These are phyloP conservation scores for Lymantria dispar DNA, from an alignment of 2,888 invertebrate genomes.

Conservation along the genomic window DNA sequence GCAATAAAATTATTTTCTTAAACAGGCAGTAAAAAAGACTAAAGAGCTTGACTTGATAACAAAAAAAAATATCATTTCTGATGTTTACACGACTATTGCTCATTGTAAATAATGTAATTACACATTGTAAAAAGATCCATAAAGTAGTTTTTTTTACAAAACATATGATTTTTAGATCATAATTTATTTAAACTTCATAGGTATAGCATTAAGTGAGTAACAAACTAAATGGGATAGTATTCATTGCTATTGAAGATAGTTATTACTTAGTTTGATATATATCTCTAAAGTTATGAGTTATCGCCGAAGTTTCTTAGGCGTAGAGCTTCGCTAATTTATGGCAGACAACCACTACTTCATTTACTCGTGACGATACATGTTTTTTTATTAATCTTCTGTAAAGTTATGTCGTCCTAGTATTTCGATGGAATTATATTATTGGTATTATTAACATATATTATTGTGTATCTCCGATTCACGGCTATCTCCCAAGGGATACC, in stretches of 20 bases:
- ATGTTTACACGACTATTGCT: too few relatives aligned
- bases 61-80: too few relatives aligned
- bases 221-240: slow-evolving; percentile 2
- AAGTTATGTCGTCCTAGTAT: slow-evolving; percentile 4
- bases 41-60: too few relatives aligned
- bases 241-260: slow-evolving; percentile 9
- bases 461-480: too few relatives aligned
- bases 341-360: slow-evolving; percentile 14
- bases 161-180: background rate
- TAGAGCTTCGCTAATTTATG: slow-evolving; percentile 24
- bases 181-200: background rate
- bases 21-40: too few relatives aligned
- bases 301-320: slow-evolving; percentile 24
- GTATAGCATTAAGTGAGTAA: background rate
- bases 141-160: too few relatives aligned
- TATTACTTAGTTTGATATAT: slow-evolving; percentile 12
- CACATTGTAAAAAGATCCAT: too few relatives aligned
- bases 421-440: background rate
- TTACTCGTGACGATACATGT: slow-evolving; percentile 21
- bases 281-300: slow-evolving; percentile 30
- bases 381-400: slow-evolving; percentile 6
- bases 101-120: too few relatives aligned
- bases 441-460: too few relatives aligned
- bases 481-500: too few relatives aligned
- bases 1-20: too few relatives aligned